phyloP scores from a whole-genome alignment of 2,113 vertebrate species.

The Elephantulus edwardii region DNA sequence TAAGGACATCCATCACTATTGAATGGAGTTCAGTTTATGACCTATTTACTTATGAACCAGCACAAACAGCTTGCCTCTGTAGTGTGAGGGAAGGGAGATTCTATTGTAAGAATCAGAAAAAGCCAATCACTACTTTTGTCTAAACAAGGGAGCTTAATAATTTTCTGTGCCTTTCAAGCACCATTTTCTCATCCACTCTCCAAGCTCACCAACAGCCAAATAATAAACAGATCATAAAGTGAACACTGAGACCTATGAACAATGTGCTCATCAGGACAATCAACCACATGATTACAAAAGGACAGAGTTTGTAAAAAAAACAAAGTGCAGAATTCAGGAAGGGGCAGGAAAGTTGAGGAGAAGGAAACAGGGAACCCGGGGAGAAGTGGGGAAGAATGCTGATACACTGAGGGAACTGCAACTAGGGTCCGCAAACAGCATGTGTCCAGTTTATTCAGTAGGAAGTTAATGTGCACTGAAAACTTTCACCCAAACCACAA shows the following conservation, averaged over 20 bases:
- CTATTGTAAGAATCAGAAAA: slow-evolving; percentile 67
- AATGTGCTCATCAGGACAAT: not conserved
- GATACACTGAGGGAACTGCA: not conserved
- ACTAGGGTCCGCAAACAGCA: not conserved
- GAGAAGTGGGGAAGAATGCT: not conserved
- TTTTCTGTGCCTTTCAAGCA: slow-evolving; percentile 59
- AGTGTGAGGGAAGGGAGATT: slow-evolving; percentile 60
- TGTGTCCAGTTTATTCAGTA: not conserved
- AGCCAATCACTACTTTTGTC: slow-evolving; percentile 63
- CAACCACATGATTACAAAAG: not conserved
- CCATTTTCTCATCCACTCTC: slow-evolving; percentile 33
- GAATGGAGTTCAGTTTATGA: slow-evolving; percentile 73
- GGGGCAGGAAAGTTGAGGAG: not conserved
- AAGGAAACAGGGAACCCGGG: not conserved
- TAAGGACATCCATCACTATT: slow-evolving; percentile 54
- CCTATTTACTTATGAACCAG: slow-evolving; percentile 75
- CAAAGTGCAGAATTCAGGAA: not conserved
- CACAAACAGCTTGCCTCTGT: slow-evolving; percentile 60
- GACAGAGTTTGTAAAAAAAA: not conserved
- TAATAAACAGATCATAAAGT: not conserved
- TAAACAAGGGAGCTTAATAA: slow-evolving; percentile 62
- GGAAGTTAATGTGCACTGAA: not conserved
- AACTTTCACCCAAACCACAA: not conserved
- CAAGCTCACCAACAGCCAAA: not conserved
- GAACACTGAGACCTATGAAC: not conserved